A percentile compares a stretch with the other conserved stretches of the same genome.
Conservation (phyloP, 2,113 vertebrate genomes). For the Pteruthius melanotis region DNA sequence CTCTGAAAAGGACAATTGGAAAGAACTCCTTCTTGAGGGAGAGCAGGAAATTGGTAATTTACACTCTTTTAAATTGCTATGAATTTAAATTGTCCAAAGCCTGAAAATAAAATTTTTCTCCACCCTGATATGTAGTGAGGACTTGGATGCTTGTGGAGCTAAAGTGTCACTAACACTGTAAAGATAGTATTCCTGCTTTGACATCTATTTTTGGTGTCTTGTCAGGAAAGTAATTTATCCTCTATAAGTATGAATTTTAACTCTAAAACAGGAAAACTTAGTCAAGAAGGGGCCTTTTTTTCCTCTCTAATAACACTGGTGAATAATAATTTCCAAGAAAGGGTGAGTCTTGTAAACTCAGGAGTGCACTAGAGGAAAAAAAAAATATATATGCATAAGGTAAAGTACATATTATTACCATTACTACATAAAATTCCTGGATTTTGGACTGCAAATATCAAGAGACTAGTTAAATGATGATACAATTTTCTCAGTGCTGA, state of each 20-base stretch:
- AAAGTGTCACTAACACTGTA: background rate
- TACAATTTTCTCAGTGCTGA: background rate
- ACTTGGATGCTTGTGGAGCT: background rate
- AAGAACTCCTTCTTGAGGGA: slow-evolving; percentile 23
- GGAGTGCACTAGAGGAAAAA: background rate
- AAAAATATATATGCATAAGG: background rate
- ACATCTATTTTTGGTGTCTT: background rate
- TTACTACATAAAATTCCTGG: background rate
- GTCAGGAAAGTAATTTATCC: background rate
- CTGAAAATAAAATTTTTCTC: background rate
- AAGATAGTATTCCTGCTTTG: background rate
- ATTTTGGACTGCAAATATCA: background rate
- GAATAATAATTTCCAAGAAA: background rate
- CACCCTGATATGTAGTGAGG: background rate
- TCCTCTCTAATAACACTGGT: background rate
- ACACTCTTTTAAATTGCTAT: background rate
- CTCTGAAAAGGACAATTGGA: slow-evolving; percentile 32
- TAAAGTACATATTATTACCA: background rate
- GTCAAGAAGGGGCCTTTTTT: background rate
- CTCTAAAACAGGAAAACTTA: background rate
- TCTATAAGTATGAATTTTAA: background rate
- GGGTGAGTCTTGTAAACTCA: background rate
- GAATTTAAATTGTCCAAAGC: background rate
- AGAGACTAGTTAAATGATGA: background rate
- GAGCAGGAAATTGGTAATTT: background rate